phyloP scores from a whole-genome alignment of 23 tunicate species.

The Halocynthia roretzi region DNA sequence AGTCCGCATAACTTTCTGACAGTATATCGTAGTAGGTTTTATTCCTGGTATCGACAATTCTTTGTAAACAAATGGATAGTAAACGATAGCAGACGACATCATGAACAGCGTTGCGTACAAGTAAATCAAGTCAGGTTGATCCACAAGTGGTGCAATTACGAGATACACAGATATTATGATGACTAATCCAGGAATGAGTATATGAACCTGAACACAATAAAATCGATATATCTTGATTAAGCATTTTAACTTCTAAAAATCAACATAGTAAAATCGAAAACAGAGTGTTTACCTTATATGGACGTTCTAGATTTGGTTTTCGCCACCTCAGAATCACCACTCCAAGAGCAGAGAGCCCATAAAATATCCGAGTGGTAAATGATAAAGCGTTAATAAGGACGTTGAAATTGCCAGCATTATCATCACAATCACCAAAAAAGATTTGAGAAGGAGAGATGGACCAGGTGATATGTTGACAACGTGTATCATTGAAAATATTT shows the following conservation, averaged over 20 bases:
- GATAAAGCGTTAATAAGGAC: conserved; percentile 39
- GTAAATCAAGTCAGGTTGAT: conserved; percentile 46
- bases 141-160: conserved; percentile 61
- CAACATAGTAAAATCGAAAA: neutral
- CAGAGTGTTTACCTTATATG: conserved; percentile 28
- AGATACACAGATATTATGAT: conserved; percentile 42
- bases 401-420: conserved; percentile 43
- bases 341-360: conserved; percentile 47
- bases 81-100: conserved; percentile 41
- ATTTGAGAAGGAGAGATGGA: conserved; percentile 4
- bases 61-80: conserved; percentile 46
- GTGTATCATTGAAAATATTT: conserved; percentile 15
- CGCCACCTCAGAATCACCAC: conserved; percentile 42
- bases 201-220: conserved; percentile 46
- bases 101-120: conserved; percentile 45
- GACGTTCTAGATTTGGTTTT: conserved; percentile 36
- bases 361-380: conserved; percentile 27
- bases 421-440: neutral
- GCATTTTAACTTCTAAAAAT: neutral
- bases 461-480: conserved; percentile 12
- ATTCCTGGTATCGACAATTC: conserved; percentile 40
- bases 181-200: conserved; percentile 45
- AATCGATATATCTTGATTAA: neutral
- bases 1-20: too few relatives aligned
- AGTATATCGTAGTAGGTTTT: conserved; percentile 28